phyloP scores from a whole-genome alignment of 1,140 invertebrate genomes.

The Littorina saxatilis region DNA sequence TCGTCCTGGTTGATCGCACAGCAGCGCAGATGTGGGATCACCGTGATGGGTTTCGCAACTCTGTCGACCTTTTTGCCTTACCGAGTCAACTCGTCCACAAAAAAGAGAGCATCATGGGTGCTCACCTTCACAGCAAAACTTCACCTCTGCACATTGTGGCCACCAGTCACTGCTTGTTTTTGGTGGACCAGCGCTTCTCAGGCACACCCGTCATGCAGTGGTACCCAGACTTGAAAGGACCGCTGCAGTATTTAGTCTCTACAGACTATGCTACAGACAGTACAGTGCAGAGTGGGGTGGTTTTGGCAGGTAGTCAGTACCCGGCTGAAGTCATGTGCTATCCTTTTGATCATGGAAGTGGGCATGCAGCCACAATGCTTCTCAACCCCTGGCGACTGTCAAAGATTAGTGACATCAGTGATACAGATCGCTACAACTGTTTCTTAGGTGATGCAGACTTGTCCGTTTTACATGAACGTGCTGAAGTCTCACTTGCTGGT shows the following conservation, averaged over 20 bases:
- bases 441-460: no score
- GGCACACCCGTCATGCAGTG: slow-evolving; percentile 25
- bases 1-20: background rate
- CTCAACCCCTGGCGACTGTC: slow-evolving; percentile 23
- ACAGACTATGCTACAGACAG: background rate
- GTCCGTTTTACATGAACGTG: background rate
- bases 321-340: slow-evolving; percentile 18
- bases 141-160: slow-evolving; percentile 1
- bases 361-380: background rate
- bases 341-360: slow-evolving; percentile 6
- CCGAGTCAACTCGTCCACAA: background rate
- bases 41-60: slow-evolving; percentile 8
- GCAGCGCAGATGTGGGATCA: slow-evolving; percentile 19
- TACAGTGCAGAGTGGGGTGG: background rate
- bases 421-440: background rate
- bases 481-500: background rate
- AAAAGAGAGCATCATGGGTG: slow-evolving; percentile 1
- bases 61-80: background rate
- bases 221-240: slow-evolving; percentile 16
- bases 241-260: background rate
- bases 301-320: slow-evolving; percentile 9
- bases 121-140: background rate
- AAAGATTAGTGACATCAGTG: background rate
- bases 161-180: slow-evolving; percentile 1
- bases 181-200: slow-evolving; percentile 17